Base-by-base conservation (phyloP, 2,797 vertebrate species). In the Dendrocincla fuliginosa region DNA sequence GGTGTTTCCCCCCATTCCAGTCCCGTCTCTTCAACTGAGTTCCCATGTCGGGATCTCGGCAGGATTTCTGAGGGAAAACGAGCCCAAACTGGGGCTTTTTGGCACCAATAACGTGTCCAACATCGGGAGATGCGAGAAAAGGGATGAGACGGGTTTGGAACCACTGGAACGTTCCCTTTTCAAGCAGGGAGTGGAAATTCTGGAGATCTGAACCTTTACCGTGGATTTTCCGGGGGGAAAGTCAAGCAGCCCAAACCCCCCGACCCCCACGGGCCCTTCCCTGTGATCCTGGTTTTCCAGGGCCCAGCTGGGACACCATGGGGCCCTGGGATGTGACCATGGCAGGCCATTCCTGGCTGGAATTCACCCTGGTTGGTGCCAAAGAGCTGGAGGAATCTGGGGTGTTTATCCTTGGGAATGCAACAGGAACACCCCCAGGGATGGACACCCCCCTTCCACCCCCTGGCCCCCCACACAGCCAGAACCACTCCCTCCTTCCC, bases 21-120 rank as follows among this genome's bases (percentile, higher is more conserved):
- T 5, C 2, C 2, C 5, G 4, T 37, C 32, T 32, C 1, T 11
- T 27, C 16, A 20, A 7, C 27, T 0, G 6, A 16, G 28, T 8
- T 67, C 19, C 11, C 3, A 1, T 2, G 1, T 25, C 3, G 0
- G 2, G 10, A 1, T 37, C 76, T 75, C 56, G 14, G 27, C 61
- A 0, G 44, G 44, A 46, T 46, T 46, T 46, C 12, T 0, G 33
- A 24, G 47, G 37, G 28, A 50, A 44, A 78, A 55, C 3, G 3
- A 39, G 30, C 50, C 16, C 11, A 80, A 53, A 80, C 4, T 0
- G 5, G 30, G 35, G 1, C 0, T 2, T 84, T 75, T 24, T 2
- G 18, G 24, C 11, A 18, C n/a, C 1, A 1, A 4, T 0, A 1
- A 22, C 1, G 8, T 0, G 3, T 4, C 5, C 9, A 1, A 14